Evolutionary conservation across 2,113 vertebrate species (phyloP).

Genomic region (Murina feae): DNA sequence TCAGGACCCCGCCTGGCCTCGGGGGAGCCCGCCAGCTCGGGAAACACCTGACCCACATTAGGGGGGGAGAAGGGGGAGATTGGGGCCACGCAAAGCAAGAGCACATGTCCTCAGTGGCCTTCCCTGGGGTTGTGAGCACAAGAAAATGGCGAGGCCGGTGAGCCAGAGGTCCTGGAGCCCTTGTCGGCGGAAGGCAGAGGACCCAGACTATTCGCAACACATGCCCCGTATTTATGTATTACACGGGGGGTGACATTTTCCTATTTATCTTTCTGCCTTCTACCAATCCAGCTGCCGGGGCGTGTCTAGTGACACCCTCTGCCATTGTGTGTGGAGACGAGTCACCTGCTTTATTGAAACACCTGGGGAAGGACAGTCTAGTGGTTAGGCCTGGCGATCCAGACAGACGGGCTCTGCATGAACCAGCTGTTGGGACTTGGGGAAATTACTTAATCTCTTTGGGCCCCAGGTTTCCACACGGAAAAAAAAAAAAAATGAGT

Average conservation of each 20-base stretch:
- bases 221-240: background rate
- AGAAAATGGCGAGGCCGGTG: background rate
- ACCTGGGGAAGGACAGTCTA: background rate
- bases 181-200: background rate
- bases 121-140: background rate
- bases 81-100: background rate
- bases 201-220: background rate
- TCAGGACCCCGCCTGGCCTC: background rate
- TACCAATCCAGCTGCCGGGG: background rate
- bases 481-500: background rate
- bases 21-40: background rate
- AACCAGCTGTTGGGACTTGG: background rate
- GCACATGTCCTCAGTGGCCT: background rate
- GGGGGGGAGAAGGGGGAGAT: too few species aligned
- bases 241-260: background rate
- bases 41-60: conserved; percentile 14
- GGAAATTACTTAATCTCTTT: background rate
- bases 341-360: background rate
- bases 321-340: background rate
- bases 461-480: background rate
- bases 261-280: background rate
- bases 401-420: background rate
- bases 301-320: background rate
- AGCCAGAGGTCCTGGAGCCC: background rate
- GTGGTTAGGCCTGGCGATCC: background rate